Evolutionary conservation across 2,113 vertebrate species (phyloP), one percentile per base, ranked within the genome.

Genomic region (Bagarius yarrelli): DNA sequence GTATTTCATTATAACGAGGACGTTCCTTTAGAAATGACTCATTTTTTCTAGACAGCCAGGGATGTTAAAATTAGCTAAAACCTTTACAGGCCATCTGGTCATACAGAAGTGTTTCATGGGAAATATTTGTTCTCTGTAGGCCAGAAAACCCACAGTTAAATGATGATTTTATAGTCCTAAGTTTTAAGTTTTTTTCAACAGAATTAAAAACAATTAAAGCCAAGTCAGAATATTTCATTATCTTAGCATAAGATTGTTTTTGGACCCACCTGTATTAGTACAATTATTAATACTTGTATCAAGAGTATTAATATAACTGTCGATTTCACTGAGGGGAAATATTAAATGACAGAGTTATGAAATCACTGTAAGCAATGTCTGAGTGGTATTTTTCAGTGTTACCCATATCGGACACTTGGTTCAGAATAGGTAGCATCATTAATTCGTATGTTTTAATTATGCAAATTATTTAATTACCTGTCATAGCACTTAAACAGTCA

Each of bases 41-140:
- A 76, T 21, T 5, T 44, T 32, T 56, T 84, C 21, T 36, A 19
- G 71, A 44, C 76, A 34, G 64, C 19, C 57, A 53, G 16, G 66
- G n/a, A 77, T 69, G 67, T 64, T 47, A 32, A 75, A 69, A 52
- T 52, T 63, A 70, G 27, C 6, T 57, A 53, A 59, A n/a, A 76
- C 67, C 59, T 80, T 52, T 77, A 55, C 50, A 55, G 60, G 70
- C 63, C 75, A 80, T 81, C 73, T 81, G 74, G 69, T 25, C 74
- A 77, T 63, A 32, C 32, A 21, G 70, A 32, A 73, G 47, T 64
- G 69, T 23, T 73, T 72, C 27, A 63, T 73, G 19, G 73, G 36
- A 81, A 73, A 52, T 67, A n/a, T 66, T 67, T 67, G 32, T 56
- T 55, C 66, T 16, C 16, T 52, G 44, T 30, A 52, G 44, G 44